Percentiles rank a stretch among this genome's conserved stretches.
Conservation (phyloP, 2,888 invertebrate genomes). For the Mythimna impura region DNA sequence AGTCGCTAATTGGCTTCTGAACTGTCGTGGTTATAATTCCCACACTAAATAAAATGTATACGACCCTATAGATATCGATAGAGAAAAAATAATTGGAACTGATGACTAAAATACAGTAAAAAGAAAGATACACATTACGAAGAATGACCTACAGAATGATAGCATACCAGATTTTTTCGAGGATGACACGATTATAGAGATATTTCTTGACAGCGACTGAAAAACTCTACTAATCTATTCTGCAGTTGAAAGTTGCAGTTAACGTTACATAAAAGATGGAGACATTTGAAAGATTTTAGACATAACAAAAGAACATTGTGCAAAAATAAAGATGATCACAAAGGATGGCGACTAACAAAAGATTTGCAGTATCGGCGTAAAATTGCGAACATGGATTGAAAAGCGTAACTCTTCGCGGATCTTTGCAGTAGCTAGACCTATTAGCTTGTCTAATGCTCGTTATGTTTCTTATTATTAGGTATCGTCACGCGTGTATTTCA, state of each 20-base stretch:
- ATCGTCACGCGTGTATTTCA: background rate
- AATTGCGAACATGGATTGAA: slow-evolving; percentile 47
- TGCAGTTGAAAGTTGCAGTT: background rate
- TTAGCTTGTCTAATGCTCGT: slow-evolving; percentile 14
- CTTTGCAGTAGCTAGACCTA: slow-evolving; percentile 32
- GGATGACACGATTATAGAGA: background rate
- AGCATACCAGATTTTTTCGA: background rate
- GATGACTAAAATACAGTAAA: background rate
- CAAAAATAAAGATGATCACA: background rate
- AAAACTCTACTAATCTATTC: background rate
- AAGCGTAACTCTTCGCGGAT: slow-evolving; percentile 35
- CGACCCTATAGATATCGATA: background rate
- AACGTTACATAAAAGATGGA: background rate
- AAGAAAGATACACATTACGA: background rate
- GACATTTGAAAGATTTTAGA: background rate
- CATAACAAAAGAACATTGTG: slow-evolving; percentile 11
- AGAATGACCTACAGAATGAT: background rate
- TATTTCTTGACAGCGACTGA: background rate
- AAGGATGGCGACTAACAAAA: slow-evolving; percentile 18
- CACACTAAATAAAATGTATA: background rate
- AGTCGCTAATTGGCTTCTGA: no score
- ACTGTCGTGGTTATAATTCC: no score
- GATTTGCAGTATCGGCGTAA: slow-evolving; percentile 19
- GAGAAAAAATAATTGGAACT: background rate
- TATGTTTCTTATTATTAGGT: slow-evolving; percentile 12